Conservation (phyloP, 1,140 invertebrate genomes). For the Leptopilina boulardi region DNA sequence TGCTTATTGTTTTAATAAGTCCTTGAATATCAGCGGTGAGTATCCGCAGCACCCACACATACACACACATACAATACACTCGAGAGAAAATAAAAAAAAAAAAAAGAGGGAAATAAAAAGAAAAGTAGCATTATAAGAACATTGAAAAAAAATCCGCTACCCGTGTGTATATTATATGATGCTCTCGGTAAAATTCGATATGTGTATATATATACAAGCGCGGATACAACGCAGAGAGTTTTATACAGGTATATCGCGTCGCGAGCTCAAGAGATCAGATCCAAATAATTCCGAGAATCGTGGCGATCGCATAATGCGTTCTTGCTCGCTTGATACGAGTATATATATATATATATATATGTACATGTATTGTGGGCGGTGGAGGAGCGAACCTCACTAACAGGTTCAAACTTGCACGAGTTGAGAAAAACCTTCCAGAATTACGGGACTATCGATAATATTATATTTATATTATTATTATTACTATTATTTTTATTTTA, state of each 20-base stretch:
- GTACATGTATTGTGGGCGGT: neutral
- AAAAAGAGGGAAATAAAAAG: no score
- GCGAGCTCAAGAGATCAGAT: constrained; percentile 2
- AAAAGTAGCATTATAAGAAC: constrained; percentile 3
- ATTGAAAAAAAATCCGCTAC: neutral
- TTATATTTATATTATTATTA: neutral
- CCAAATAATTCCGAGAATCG: constrained; percentile 30
- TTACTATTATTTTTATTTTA: no score
- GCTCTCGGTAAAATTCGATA: neutral
- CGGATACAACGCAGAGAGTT: neutral
- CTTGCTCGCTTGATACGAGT: constrained; percentile 4
- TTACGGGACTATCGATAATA: neutral
- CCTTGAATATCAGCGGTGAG: constrained; percentile 17
- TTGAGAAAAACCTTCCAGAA: neutral
- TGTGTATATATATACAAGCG: neutral
- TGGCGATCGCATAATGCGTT: constrained; percentile 27
- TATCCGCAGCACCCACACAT: constrained; percentile 3
- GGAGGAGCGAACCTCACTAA: neutral
- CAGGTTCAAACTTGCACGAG: constrained; percentile 10
- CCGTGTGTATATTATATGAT: neutral
- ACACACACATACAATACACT: no score
- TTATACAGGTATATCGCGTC: neutral
- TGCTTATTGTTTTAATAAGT: constrained; percentile 29
- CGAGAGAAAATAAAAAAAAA: no score
- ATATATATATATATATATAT: no score